Conservation (phyloP, 2,888 invertebrate genomes). For the Nysson spinosus region DNA sequence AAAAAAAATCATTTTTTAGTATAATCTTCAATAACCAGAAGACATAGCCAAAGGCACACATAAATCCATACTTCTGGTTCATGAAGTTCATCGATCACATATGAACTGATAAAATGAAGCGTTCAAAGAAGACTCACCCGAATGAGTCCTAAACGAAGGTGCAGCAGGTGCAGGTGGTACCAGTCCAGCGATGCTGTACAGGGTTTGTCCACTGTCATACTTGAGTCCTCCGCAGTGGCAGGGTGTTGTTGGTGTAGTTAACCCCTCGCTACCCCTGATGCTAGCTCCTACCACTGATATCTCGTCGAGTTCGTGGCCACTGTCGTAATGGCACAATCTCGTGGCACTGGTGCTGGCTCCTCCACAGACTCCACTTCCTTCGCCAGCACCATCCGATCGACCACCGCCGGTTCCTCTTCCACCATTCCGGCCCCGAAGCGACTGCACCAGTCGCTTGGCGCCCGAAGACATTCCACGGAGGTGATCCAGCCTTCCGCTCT, state of each 20-base stretch:
- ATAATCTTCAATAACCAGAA: no score
- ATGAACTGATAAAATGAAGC: no score
- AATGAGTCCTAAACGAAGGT: slow-evolving; percentile 64
- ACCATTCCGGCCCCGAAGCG: slow-evolving; percentile 75
- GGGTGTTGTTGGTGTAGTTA: slow-evolving; percentile 75
- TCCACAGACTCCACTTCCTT: slow-evolving; percentile 65
- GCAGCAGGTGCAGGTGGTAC: slow-evolving; percentile 72
- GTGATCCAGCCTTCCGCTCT: slow-evolving; percentile 75
- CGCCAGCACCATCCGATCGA: slow-evolving; percentile 59
- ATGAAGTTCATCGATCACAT: no score
- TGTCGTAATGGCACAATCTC: slow-evolving; percentile 74
- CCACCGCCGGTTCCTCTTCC: slow-evolving; percentile 65
- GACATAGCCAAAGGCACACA: no score
- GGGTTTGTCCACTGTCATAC: slow-evolving; percentile 77
- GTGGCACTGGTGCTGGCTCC: slow-evolving; percentile 74
- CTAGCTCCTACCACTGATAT: slow-evolving; percentile 78
- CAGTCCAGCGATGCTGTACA: slow-evolving; percentile 75
- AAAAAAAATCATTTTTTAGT: no score
- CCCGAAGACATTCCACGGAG: slow-evolving; percentile 77
- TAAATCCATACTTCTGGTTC: no score
- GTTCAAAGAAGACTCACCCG: slow-evolving; percentile 70
- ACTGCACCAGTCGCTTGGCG: slow-evolving; percentile 77
- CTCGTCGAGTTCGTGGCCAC: slow-evolving; percentile 78
- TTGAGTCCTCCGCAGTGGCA: slow-evolving; percentile 74
- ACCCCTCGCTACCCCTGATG: slow-evolving; percentile 66